Evolutionary conservation across 2,113 vertebrate species (phyloP).

Genomic region (Manacus vitellinus): DNA sequence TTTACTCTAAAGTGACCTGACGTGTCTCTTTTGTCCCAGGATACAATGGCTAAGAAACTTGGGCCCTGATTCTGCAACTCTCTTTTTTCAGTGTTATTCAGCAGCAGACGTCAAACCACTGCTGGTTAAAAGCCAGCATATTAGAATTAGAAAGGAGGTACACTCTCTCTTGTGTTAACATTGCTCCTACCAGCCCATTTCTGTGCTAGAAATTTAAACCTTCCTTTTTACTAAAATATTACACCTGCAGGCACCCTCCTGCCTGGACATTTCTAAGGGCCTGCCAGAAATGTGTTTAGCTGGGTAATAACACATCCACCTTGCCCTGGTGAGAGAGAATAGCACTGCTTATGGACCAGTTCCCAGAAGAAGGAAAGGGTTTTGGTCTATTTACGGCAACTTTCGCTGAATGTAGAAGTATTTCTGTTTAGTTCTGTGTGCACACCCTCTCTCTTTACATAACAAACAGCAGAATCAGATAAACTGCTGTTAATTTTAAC

Average conservation of each 20-base stretch:
- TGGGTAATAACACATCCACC: background rate
- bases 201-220: background rate
- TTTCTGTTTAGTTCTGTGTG: background rate
- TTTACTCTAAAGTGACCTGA: conserved; percentile 32
- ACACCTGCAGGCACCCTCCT: background rate
- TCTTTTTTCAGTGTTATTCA: background rate
- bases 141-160: conserved; percentile 30
- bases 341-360: background rate
- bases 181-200: background rate
- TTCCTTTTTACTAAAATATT: background rate
- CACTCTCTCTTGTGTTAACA: background rate
- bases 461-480: conserved; percentile 2
- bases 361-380: background rate
- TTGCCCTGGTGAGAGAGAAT: background rate
- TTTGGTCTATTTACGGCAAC: background rate
- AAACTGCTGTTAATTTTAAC: conserved; percentile 45
- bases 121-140: background rate
- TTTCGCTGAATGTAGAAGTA: background rate
- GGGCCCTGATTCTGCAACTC: background rate
- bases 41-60: conserved; percentile 22
- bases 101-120: background rate
- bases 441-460: background rate
- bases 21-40: conserved; percentile 1
- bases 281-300: background rate
- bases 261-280: background rate